Percentiles rank a stretch among this genome's conserved stretches.
phyloP scores from a whole-genome alignment of 2,888 invertebrate species.

The Chymomyza amoena region DNA sequence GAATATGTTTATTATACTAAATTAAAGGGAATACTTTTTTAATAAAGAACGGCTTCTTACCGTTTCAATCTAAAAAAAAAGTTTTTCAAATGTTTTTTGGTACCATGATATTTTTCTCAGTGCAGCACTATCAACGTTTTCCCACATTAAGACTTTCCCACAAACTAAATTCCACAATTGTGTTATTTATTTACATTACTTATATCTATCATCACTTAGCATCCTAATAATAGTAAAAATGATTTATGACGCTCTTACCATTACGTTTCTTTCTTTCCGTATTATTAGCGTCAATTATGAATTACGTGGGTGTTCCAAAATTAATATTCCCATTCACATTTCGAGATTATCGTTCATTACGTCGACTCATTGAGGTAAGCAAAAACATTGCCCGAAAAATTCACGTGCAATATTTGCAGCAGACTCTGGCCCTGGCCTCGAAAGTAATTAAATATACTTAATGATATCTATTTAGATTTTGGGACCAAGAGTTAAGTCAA shows the following conservation, averaged over 20 bases:
- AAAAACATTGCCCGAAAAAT: conserved; percentile 29
- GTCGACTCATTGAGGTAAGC: conserved; percentile 3
- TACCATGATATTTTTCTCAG: no score
- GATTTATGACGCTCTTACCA: not conserved
- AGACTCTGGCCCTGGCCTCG: not conserved
- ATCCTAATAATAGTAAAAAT: not conserved
- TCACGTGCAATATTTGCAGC: not conserved
- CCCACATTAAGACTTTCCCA: not conserved
- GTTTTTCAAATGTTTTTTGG: no score
- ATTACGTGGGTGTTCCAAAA: not conserved
- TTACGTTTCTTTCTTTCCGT: not conserved
- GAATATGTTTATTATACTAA: no score
- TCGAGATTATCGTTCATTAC: not conserved
- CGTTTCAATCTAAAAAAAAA: no score
- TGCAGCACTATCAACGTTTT: not conserved
- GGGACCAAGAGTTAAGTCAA: conserved; percentile 8
- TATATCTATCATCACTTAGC: not conserved
- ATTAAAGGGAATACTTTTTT: no score
- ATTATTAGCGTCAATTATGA: not conserved
- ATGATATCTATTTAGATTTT: conserved; percentile 18
- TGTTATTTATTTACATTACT: no score
- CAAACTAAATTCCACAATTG: not conserved
- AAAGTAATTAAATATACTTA: conserved; percentile 16
- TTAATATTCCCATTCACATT: not conserved
- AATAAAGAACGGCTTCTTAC: no score